Evolutionary conservation across 2,113 vertebrate genomes (phyloP).

Genomic region (Heterotilapia buettikoferi): DNA sequence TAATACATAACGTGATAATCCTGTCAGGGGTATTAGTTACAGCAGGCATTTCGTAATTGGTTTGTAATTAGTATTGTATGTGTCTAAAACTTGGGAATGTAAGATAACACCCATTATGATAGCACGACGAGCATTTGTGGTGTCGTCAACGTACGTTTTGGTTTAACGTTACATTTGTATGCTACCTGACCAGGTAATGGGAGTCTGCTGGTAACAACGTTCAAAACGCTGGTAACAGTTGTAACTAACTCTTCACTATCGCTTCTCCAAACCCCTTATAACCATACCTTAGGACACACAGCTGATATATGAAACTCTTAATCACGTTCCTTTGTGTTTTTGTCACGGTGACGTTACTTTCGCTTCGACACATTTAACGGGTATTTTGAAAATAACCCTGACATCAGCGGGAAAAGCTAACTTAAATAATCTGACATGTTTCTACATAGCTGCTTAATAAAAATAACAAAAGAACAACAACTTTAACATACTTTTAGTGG

Average conservation of each 20-base stretch:
- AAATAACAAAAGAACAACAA: slow-evolving; percentile 4
- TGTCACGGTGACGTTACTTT: background rate
- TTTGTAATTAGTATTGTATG: background rate
- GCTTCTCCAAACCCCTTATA: background rate
- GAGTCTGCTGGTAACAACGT: background rate
- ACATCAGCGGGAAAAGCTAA: background rate
- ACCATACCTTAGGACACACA: background rate
- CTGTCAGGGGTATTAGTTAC: background rate
- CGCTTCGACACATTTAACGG: background rate
- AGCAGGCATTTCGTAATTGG: background rate
- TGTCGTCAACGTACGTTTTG: background rate
- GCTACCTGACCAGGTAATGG: background rate
- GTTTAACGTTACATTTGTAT: background rate
- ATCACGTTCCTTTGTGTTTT: background rate
- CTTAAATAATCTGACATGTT: background rate
- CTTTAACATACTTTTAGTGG: slow-evolving; percentile 61
- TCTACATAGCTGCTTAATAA: background rate
- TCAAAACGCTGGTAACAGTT: background rate
- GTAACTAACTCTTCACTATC: background rate
- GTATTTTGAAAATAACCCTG: background rate
- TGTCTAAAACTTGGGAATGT: background rate
- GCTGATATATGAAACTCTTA: background rate
- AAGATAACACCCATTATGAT: background rate
- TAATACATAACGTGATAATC: background rate
- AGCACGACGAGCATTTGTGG: background rate